Percentiles rank a stretch among this genome's conserved stretches.
These are phyloP conservation scores for Tympanoctomys barrerae DNA, from an alignment of 2,797 vertebrate genomes.

Conservation along the genomic window DNA sequence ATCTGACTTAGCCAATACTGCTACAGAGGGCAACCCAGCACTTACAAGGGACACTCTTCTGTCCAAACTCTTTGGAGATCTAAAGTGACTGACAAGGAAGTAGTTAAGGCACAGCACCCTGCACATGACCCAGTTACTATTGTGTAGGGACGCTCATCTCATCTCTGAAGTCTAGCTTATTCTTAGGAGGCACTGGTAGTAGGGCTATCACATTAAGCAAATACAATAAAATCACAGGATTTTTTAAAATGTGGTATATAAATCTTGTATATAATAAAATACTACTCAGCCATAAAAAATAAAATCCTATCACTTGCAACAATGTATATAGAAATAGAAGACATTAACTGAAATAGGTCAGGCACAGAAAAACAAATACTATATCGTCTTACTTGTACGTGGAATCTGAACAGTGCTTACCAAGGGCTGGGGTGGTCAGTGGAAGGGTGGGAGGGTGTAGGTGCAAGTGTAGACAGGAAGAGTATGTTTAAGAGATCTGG, in stretches of 20 bases:
- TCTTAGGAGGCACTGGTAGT: background rate
- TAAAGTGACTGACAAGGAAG: background rate
- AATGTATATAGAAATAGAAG: background rate
- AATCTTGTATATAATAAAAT: background rate
- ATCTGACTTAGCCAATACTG: background rate
- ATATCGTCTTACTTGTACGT: background rate
- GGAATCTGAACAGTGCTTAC: background rate
- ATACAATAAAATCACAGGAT: background rate
- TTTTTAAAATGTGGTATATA: background rate
- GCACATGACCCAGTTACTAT: background rate
- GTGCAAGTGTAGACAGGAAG: background rate
- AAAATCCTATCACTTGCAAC: background rate
- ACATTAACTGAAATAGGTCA: background rate
- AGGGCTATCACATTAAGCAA: background rate
- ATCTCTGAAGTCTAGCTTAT: background rate
- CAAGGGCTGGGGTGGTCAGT: background rate
- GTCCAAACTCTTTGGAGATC: slow-evolving; percentile 11
- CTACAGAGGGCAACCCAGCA: background rate
- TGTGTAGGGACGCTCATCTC: background rate
- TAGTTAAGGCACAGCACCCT: background rate
- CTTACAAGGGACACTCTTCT: background rate
- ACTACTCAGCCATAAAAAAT: background rate
- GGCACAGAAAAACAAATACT: background rate
- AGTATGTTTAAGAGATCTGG: background rate
- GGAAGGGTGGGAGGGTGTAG: background rate